Base-by-base conservation (phyloP, 2,888 invertebrate species). In the Drosophila recens region DNA sequence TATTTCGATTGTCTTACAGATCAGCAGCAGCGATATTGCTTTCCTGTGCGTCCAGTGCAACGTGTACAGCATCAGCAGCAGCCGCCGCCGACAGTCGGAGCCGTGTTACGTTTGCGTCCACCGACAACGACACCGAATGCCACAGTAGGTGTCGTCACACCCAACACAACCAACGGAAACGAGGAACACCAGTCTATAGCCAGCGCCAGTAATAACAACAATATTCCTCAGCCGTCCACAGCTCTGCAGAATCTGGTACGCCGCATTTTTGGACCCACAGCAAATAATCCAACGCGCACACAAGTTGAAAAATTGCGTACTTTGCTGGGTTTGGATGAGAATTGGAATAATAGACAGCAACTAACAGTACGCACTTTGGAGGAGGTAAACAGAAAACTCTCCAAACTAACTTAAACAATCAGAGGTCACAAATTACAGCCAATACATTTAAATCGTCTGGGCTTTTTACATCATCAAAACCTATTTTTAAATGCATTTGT, bases 21-120 rank as follows among this genome's bases (percentile, higher is more conserved):
- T 65, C 89, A 87, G 74, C 91, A 91, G 71, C 92, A 91, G 74
- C 90, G 92, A 38, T 92, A 90, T 73, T 92, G 92, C 72, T 92
- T 91, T 78, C 92, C 92, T 3, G 92, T 92, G 27, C 90, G 92
- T 36, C 92, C 92, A 43, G 91, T 92, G 75, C 92, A 92, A 51
- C 80, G 92, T 45, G 86, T 88, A 17, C 86, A 84, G 67, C 86
- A 86, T 42, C 87, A 84, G 51, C 88, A 75, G n/a, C 33, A 54
- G 36, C 52, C 69, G 30, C 27, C 79, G 66, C 33, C 79, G 66
- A 42, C 79, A 77, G 45, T 74, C 58, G 48, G 59, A 38, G 48
- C 72, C 15, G 58, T 74, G 46, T 62, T 77, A 64, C 75, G 80
- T 43, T 54, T 71, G 51, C 87, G 78, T 67, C 88, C 84, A 67